A percentile compares a stretch with the other conserved stretches of the same genome.
phyloP scores from a whole-genome alignment of 2,888 invertebrate species.

The Gastrophysa polygoni region DNA sequence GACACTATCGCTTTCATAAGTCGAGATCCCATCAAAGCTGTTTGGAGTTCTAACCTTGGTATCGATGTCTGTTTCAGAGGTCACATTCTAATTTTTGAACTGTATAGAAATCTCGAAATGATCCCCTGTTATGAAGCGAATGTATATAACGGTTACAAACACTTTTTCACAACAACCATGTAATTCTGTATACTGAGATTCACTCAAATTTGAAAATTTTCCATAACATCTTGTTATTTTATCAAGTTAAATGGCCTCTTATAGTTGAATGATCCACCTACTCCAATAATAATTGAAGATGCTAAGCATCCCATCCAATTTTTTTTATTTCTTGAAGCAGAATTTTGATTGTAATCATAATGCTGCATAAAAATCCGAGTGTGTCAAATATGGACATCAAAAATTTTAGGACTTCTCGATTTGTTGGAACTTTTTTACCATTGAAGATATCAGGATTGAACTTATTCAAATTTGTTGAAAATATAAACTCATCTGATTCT shows the following conservation, averaged over 20 bases:
- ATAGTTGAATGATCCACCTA: conserved; percentile 31
- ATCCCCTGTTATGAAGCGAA: background rate
- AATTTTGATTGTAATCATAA: too few relatives aligned
- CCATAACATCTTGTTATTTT: conserved; percentile 28
- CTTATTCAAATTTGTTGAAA: conserved; percentile 6
- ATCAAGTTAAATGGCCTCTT: background rate
- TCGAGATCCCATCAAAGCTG: too few relatives aligned
- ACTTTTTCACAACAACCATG: conserved; percentile 38
- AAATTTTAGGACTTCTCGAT: conserved; percentile 3
- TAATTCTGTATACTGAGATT: conserved; percentile 23
- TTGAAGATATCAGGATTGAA: too few relatives aligned
- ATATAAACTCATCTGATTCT: background rate
- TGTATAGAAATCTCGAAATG: background rate
- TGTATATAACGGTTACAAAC: background rate
- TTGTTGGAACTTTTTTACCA: too few relatives aligned
- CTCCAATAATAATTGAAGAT: conserved; percentile 27
- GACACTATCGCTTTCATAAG: too few relatives aligned
- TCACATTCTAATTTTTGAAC: conserved; percentile 18
- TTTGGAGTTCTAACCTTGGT: background rate
- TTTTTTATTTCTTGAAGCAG: conserved; percentile 40
- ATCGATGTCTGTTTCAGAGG: conserved; percentile 1
- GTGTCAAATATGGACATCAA: conserved; percentile 48
- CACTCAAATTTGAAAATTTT: conserved; percentile 14
- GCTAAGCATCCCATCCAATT: conserved; percentile 32
- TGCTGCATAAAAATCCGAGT: conserved; percentile 38